Percentiles rank a stretch among this genome's conserved stretches.
Conservation (phyloP, 2,888 invertebrate genomes). For the Pimpla rufipes region DNA sequence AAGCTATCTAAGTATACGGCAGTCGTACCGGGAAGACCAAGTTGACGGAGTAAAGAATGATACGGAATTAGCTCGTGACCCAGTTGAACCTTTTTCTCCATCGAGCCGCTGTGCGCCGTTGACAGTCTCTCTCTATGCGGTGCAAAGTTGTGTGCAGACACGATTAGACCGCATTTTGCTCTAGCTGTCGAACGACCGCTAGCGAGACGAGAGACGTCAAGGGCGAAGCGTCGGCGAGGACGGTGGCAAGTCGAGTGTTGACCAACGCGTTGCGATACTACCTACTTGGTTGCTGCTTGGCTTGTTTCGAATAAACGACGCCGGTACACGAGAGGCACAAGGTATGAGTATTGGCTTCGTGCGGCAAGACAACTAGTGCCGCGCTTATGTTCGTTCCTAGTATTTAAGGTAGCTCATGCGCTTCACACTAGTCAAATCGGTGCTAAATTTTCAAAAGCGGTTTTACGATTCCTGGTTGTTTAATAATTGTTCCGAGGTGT, state of each 20-base stretch:
- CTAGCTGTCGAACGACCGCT: not conserved
- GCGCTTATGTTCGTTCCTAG: too few relatives aligned
- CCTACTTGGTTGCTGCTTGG: too few relatives aligned
- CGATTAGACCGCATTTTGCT: not conserved
- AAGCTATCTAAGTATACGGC: not conserved
- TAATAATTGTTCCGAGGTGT: too few relatives aligned
- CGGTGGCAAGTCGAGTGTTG: not conserved
- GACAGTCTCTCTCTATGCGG: not conserved
- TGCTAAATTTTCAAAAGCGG: too few relatives aligned
- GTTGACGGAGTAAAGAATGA: slow-evolving; percentile 44
- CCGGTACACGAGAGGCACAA: too few relatives aligned
- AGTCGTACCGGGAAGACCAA: slow-evolving; percentile 6
- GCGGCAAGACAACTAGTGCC: too few relatives aligned
- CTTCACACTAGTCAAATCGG: too few relatives aligned
- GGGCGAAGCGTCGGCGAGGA: not conserved
- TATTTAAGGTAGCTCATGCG: too few relatives aligned
- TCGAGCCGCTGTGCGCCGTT: not conserved
- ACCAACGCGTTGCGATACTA: too few relatives aligned
- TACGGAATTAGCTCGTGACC: slow-evolving; percentile 56
- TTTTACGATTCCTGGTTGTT: too few relatives aligned
- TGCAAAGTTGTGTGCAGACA: not conserved
- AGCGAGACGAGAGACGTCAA: not conserved
- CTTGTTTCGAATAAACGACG: too few relatives aligned
- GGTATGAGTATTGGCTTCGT: too few relatives aligned
- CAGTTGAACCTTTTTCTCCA: slow-evolving; percentile 46